Percentiles rank a stretch among this genome's conserved stretches.
Conservation (phyloP, 1,140 invertebrate genomes). For the Aphidius ervi region DNA sequence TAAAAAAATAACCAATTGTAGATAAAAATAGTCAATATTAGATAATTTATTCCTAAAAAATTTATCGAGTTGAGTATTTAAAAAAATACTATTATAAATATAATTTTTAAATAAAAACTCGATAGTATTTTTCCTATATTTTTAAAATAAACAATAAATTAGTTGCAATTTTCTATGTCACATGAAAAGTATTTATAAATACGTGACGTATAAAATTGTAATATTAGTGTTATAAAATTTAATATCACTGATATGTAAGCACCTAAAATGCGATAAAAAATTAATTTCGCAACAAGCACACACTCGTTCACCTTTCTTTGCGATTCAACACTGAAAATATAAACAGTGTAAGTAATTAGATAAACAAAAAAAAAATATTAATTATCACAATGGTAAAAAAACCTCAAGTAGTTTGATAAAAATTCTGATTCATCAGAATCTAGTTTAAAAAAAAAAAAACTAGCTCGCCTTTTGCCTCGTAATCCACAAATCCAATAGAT, state of each 20-base stretch:
- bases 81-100: too few relatives aligned
- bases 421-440: conserved; percentile 1
- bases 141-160: neutral
- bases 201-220: conserved; percentile 34
- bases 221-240: conserved; percentile 25
- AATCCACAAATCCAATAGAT: conserved; percentile 7
- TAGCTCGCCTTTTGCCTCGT: conserved; percentile 53
- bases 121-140: too few relatives aligned
- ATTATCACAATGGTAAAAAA: neutral
- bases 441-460: conserved; percentile 15
- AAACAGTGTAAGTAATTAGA: conserved; percentile 44
- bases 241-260: conserved; percentile 21
- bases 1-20: too few relatives aligned
- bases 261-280: conserved; percentile 18
- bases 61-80: too few relatives aligned
- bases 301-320: conserved; percentile 24
- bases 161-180: neutral
- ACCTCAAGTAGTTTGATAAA: neutral
- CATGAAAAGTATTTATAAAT: neutral
- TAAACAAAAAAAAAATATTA: neutral
- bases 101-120: too few relatives aligned
- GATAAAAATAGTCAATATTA: too few relatives aligned
- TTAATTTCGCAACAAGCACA: conserved; percentile 29
- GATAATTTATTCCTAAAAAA: too few relatives aligned
- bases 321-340: conserved; percentile 29